Evolutionary conservation across 2,113 vertebrate species (phyloP), one percentile per base, ranked within the genome.

Genomic region (Corapipo altera): DNA sequence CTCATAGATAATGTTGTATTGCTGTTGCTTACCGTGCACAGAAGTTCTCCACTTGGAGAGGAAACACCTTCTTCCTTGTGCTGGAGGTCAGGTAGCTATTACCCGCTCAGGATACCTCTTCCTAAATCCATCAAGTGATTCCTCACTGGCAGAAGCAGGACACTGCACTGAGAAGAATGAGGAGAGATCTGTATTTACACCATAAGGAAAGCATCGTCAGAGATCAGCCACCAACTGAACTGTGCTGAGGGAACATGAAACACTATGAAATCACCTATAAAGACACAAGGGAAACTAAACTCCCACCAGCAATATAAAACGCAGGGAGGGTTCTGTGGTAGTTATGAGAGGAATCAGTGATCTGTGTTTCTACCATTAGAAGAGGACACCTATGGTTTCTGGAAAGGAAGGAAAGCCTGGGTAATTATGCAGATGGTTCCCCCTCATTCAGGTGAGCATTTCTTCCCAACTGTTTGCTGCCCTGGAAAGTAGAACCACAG

Each of bases 241-340:
- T 19, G 11, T 37, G 49, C 1, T 43, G 51, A 30, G 72, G 24
- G 6, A 11, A 15, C 4, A 4, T 6, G 13, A 78, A 83, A 64
- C 33, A 57, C 41, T 37, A 13, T 4, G 3, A 80, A 86, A 54
- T 2, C 8, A 19, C 35, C 12, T n/a, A 7, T 30, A 33, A 57
- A 79, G 9, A 44, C 20, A 15, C 0, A n/a, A 4, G 16, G 11
- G 14, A 14, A 39, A 28, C 2, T 3, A 43, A 91, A 81, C 9
- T 75, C 11, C 28, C 18, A 43, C 8, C 41, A 77, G 22, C 1
- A 7, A 52, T 4, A 8, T 7, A 61, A 66, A 66, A 65, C 33
- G 5, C 57, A 61, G 6, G 8, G 32, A 57, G 48, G 9, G 15
- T 4, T 41, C 27, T 78, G 15, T 32, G 21, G 19, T 19, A 85